A percentile compares a stretch with the other conserved stretches of the same genome.
phyloP scores from a whole-genome alignment of 2,113 vertebrate genomes.

The Ceyx margarethae region DNA sequence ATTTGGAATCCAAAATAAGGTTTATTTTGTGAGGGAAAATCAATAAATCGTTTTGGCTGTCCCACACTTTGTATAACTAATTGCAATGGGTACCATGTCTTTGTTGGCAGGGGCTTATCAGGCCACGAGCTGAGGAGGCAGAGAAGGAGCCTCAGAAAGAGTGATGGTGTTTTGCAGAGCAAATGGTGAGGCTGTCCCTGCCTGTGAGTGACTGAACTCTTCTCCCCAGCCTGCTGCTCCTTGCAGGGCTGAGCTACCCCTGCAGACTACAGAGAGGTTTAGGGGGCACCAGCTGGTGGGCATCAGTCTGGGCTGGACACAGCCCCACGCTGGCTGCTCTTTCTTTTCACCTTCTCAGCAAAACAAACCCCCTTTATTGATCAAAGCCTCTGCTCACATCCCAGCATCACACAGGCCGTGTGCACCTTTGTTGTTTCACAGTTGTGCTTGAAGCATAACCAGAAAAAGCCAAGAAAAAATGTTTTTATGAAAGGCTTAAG shows the following conservation, averaged over 20 bases:
- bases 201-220: slow-evolving; percentile 53
- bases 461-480: background rate
- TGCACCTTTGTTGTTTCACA: background rate
- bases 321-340: background rate
- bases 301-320: background rate
- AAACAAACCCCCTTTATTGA: slow-evolving; percentile 2
- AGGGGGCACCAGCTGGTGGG: background rate
- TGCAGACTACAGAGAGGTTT: background rate
- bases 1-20: slow-evolving; percentile 58
- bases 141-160: slow-evolving; percentile 50
- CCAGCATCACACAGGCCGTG: background rate
- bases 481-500: background rate
- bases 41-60: slow-evolving; percentile 70
- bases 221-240: no score
- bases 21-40: slow-evolving; percentile 66
- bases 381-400: background rate
- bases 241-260: background rate
- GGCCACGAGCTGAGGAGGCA: slow-evolving; percentile 33
- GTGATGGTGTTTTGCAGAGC: slow-evolving; percentile 39
- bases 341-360: background rate
- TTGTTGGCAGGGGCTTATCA: slow-evolving; percentile 72
- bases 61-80: slow-evolving; percentile 63
- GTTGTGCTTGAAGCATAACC: background rate
- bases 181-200: slow-evolving; percentile 61
- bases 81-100: slow-evolving; percentile 71